Evolutionary conservation across 2,797 vertebrate species (phyloP), one percentile per base, ranked within the genome.

Genomic region (Synaphobranchus kaupii): DNA sequence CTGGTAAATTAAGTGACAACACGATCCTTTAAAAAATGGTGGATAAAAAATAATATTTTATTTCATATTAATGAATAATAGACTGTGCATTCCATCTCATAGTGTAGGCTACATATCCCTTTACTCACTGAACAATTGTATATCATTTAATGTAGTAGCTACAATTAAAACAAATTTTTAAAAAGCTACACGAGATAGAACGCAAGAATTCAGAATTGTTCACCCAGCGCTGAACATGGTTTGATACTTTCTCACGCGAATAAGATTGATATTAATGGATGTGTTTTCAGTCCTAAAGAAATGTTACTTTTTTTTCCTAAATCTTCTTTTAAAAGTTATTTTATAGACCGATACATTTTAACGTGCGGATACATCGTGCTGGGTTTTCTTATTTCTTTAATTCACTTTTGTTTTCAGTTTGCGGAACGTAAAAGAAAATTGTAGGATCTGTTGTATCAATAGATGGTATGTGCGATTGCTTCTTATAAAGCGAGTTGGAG

Each of bases 401-500:
- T 86, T 86, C 68, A 12, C 85, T 85, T 85, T 85, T 85, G 68
- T 86, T 48, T 76, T 86, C 39, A 9, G 48, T 63, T 76, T 54
- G 39, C n/a, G n/a, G 63, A 87, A 71, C 83, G 83, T 89, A 88
- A 91, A 88, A 91, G 68, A 86, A 86, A 85, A 87, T 84, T 78
- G 31, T 44, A 58, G 85, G 31, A 78, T 85, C 89, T 90, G 89
- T 90, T 88, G 89, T 90, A 94, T 95, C 92, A 93, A 93, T 92
- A 93, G 93, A 93, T 93, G 91, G 91, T 93, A 93, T 92, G 93
- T 92, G 92, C 87, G 93, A 91, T 93, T 91, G 90, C 91, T 85
- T 88, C 91, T 90, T 90, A 87, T 90, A 89, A 89, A 90, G 84
- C 86, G 87, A 89, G 73, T 47, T 89, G 91, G 88, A 91, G 91